These are phyloP conservation scores for Pseudeuparius sepicola DNA, from an alignment of 2,888 invertebrate genomes.

Conservation along the genomic window DNA sequence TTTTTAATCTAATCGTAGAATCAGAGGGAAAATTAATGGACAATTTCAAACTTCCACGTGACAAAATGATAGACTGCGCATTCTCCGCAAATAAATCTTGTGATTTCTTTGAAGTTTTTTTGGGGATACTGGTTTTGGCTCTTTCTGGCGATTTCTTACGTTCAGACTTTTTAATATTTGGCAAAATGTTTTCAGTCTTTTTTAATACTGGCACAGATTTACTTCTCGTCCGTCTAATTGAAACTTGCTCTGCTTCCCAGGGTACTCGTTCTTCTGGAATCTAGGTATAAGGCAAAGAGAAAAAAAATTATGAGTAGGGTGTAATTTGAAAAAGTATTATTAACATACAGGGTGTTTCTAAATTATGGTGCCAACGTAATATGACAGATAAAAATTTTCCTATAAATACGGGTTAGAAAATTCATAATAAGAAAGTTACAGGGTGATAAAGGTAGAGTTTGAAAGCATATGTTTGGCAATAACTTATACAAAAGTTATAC, in stretches of 20 bases:
- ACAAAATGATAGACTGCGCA: constrained; percentile 33
- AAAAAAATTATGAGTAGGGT: no score
- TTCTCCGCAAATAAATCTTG: constrained; percentile 17
- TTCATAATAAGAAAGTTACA: no score
- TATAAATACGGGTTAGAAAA: no score
- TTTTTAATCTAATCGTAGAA: constrained; percentile 31
- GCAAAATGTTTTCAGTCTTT: constrained; percentile 18
- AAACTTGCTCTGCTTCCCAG: constrained; percentile 36
- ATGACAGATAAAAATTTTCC: no score
- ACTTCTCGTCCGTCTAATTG: constrained; percentile 26
- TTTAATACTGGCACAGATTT: constrained; percentile 29
- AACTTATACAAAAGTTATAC: no score
- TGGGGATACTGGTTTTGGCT: no score
- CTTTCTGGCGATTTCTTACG: constrained; percentile 6
- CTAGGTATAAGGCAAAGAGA: constrained; percentile 20
- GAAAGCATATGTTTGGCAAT: no score
- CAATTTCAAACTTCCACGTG: constrained; percentile 34
- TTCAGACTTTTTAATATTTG: constrained; percentile 19
- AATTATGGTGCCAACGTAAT: constrained; percentile 8
- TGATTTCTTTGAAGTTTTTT: no score
- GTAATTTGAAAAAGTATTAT: no score
- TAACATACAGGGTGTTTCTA: not conserved
- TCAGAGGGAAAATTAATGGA: constrained; percentile 37
- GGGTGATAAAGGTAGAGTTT: no score
- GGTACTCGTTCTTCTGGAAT: constrained; percentile 38